These are phyloP conservation scores for Corythornis leucogaster DNA, from an alignment of 2,797 vertebrate species.

Conservation along the genomic window DNA sequence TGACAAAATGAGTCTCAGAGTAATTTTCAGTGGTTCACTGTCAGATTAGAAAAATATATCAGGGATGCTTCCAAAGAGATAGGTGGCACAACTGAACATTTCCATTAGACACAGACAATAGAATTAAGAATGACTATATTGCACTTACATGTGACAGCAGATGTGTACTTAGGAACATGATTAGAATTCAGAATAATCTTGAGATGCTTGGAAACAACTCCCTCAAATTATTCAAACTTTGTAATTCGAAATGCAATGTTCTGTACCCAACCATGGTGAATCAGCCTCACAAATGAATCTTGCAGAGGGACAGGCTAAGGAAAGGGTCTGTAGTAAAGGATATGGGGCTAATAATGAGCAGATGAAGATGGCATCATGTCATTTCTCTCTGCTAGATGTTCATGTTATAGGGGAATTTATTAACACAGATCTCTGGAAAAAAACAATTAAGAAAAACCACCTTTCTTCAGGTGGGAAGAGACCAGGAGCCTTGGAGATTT, in stretches of 20 bases:
- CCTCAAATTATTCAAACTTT: neutral
- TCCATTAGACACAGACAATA: slow-evolving; percentile 3
- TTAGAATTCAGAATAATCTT: neutral
- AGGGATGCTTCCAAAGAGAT: neutral
- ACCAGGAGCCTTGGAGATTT: neutral
- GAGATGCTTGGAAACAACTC: neutral
- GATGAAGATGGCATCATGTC: neutral
- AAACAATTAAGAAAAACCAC: neutral
- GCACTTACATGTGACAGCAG: neutral
- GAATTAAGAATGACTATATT: slow-evolving; percentile 20
- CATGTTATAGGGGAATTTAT: neutral
- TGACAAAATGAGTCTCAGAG: slow-evolving; percentile 22
- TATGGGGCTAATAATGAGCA: neutral
- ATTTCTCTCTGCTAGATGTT: neutral
- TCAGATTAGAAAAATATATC: neutral
- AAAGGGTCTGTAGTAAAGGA: neutral
- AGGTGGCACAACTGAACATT: neutral
- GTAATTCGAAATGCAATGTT: rapidly evolving
- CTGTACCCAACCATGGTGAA: neutral
- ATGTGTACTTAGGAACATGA: neutral
- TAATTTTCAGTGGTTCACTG: neutral
- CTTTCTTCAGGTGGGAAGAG: neutral
- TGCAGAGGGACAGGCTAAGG: neutral
- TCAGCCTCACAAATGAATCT: neutral
- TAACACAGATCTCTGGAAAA: neutral